Evolutionary conservation across 1,140 invertebrate genomes (phyloP), one percentile per base, ranked within the genome.

Genomic region (Caerostris darwini): DNA sequence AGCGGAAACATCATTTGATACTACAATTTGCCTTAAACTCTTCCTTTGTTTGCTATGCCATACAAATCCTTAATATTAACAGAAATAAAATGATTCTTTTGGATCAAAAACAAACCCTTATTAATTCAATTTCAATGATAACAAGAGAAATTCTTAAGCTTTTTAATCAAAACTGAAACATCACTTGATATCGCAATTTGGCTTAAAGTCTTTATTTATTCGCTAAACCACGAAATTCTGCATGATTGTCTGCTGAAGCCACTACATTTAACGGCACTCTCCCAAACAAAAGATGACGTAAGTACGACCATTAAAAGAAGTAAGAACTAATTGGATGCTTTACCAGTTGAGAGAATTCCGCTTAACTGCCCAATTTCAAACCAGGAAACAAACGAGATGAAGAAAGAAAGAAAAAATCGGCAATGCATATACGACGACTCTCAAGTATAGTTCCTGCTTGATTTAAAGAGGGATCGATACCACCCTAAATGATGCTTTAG

Each of bases 401-500:
- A 53, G n/a, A n/a, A n/a, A 85, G n/a, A 58, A 19, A 19, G 19
- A 8, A 59, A 14, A 19, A 7, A 58, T 3, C 56, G 8, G 17
- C 56, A 58, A 50, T 77, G 54, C 17, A 85, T 56, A 83, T 85
- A 58, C 12, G n/a, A 82, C 7, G 14, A 64, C 69, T 58, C n/a
- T 19, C 34, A 17, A 14, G 5, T 54, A 57, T 19, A 64, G 34
- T 67, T 64, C 59, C 53, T 61, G 34, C 86, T n/a, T 88, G 58
- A 67, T 88, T 88, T 88, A 88, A 88, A 50, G 86, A 61, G 10
- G 61, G 19, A 88, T 88, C 86, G 64, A 88, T 88, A 88, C 14
- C 8, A 88, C 8, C 58, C 58, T 14, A 57, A 88, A 88, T 67
- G 86, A 88, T 88, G 53, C 86, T 88, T 67, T 67, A 19, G 64